Percentiles rank a stretch among this genome's conserved stretches.
Conservation (phyloP, 1,140 invertebrate species). For the Bombus confusus region DNA sequence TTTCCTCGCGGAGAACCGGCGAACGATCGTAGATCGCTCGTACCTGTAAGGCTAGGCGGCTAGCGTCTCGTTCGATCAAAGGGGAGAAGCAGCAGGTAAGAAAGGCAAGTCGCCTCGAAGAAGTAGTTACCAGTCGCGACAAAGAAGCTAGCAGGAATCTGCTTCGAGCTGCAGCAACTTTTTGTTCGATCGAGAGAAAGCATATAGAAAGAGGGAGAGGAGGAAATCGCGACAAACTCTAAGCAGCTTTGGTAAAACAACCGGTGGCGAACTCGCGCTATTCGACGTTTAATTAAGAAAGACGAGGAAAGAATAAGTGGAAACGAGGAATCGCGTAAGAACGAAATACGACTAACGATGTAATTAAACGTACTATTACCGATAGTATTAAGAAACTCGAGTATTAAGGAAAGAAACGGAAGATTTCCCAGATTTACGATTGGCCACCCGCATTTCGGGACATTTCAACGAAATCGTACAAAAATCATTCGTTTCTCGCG, state of each 20-base stretch:
- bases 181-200: conserved; percentile 7
- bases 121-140: neutral
- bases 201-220: neutral
- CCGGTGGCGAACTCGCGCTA: neutral
- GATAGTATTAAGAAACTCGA: neutral
- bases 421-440: neutral
- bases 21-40: neutral
- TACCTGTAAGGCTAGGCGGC: neutral
- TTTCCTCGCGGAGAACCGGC: neutral
- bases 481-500: too few species aligned
- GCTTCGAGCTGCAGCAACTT: neutral
- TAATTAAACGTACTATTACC: rapidly evolving
- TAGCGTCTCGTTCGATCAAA: neutral
- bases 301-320: neutral
- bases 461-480: too few species aligned
- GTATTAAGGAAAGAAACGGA: too few species aligned
- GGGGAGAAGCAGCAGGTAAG: neutral
- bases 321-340: neutral
- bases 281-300: neutral
- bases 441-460: too few species aligned
- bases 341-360: neutral
- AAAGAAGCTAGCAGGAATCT: conserved; percentile 6
- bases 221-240: neutral
- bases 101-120: neutral
- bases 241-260: neutral